Base-by-base conservation (phyloP, 2,113 vertebrate genomes). In the Anguilla rostrata region DNA sequence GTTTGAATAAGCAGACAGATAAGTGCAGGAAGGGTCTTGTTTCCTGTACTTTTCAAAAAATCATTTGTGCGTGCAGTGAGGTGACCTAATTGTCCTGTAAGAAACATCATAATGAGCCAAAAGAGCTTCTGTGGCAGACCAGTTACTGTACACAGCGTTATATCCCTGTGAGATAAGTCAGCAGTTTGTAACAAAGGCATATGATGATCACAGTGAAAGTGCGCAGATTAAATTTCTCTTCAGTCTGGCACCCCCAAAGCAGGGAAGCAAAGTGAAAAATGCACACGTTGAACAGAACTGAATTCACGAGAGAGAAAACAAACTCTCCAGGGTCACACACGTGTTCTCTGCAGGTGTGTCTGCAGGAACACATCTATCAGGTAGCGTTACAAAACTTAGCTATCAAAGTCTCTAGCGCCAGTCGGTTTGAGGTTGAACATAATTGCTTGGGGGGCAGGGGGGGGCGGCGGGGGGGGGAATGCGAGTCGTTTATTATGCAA, bases 401-500 rank as follows among this genome's bases (percentile, higher is more conserved):
- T 9, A 34, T 12, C 80, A 22, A 22, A 16, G 39, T 81, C 20
- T 78, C 63, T 46, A 6, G 8, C 63, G 29, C n/a, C 18, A 41
- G 83, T 29, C 0, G 29, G 26, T 66, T 75, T 78, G 43, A 78
- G 40, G 40, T n/a, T 75, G n/a, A 85, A 26, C 78, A 20, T 16
- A 60, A 78, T 85, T 40, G 66, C 63, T n/a, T 14, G 14, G 29
- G 22, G n/a, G 29, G 20, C 4, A 26, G 39, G 71, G 43, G 43
- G 22, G 29, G 22, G 9, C n/a, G n/a, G n/a, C n/a, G 41, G 43
- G 22, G 29, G 22, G 9, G 41, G 40, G 71, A 78, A 49, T 66
- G 43, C 63, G 49, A 40, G n/a, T 66, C 84, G 49, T 66, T 43
- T 75, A 71, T 78, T 85, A 85, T 78, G 66, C 63, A 78, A 85